These are phyloP conservation scores for Lepus timidus DNA, from an alignment of 2,113 vertebrate species.

Conservation along the genomic window DNA sequence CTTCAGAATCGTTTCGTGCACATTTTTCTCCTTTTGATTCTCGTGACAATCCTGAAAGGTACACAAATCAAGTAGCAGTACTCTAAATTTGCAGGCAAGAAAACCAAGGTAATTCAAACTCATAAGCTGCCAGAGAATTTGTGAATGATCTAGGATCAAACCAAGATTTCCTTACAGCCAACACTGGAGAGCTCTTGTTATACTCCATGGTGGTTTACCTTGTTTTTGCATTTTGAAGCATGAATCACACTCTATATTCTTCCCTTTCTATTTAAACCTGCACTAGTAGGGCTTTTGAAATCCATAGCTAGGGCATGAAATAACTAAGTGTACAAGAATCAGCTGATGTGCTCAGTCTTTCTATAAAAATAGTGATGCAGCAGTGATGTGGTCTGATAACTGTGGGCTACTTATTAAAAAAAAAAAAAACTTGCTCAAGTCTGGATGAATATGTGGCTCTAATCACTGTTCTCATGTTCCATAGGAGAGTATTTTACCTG, in stretches of 20 bases:
- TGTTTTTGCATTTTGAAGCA: constrained; percentile 35
- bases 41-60: background rate
- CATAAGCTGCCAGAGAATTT: background rate
- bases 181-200: background rate
- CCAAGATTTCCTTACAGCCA: background rate
- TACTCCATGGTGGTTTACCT: background rate
- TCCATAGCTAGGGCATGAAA: constrained; percentile 31
- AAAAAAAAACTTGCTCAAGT: background rate
- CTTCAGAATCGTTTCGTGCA: background rate
- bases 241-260: background rate
- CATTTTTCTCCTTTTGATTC: constrained; percentile 13
- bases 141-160: background rate
- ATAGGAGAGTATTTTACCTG: background rate
- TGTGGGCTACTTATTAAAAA: background rate
- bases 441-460: background rate
- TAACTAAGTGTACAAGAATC: constrained; percentile 44
- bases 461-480: background rate
- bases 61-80: background rate
- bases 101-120: background rate
- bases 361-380: background rate
- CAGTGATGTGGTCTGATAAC: background rate
- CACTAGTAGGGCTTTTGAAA: background rate
- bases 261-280: constrained; percentile 32
- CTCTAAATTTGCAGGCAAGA: background rate
- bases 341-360: background rate